A percentile compares a stretch with the other conserved stretches of the same genome.
These are phyloP conservation scores for Hemistola chrysoprasaria DNA, from an alignment of 2,888 invertebrate genomes.

Conservation along the genomic window DNA sequence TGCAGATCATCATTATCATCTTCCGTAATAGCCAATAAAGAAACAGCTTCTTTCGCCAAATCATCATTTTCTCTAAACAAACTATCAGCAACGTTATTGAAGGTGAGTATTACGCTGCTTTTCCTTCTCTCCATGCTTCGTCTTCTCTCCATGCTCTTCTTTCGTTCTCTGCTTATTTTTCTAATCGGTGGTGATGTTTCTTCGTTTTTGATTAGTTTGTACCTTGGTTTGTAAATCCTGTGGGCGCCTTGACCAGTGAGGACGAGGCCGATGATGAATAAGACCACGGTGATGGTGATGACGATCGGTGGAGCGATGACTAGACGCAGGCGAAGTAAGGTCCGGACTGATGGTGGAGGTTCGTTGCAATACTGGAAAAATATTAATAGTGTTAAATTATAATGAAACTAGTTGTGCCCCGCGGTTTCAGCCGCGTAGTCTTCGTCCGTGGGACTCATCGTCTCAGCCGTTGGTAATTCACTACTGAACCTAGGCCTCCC, in stretches of 20 bases:
- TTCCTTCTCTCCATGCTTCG: constrained; percentile 39
- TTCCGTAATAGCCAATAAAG: constrained; percentile 57
- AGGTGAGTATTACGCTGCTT: constrained; percentile 47
- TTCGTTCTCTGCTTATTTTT: constrained; percentile 35
- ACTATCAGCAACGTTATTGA: constrained; percentile 43
- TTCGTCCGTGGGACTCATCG: too few species aligned
- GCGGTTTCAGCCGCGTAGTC: too few species aligned
- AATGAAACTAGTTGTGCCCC: too few species aligned
- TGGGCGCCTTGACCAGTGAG: constrained; percentile 63
- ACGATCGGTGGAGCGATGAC: constrained; percentile 76
- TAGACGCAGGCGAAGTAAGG: constrained; percentile 71
- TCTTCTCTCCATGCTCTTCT: constrained; percentile 30
- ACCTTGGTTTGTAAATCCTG: constrained; percentile 56
- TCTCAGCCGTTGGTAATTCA: too few species aligned
- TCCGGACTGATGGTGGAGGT: constrained; percentile 63
- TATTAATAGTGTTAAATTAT: too few species aligned
- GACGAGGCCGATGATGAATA: constrained; percentile 68
- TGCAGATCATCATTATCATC: constrained; percentile 50
- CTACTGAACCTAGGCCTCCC: too few species aligned
- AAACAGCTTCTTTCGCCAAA: constrained; percentile 58
- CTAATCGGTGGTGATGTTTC: constrained; percentile 21
- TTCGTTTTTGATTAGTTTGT: constrained; percentile 46
- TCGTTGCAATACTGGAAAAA: constrained; percentile 58
- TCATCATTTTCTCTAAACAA: constrained; percentile 51
- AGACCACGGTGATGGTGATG: constrained; percentile 63